Percentiles rank a stretch among this genome's conserved stretches.
Conservation (phyloP, 2,113 vertebrate genomes). For the Cryptotis parvus region DNA sequence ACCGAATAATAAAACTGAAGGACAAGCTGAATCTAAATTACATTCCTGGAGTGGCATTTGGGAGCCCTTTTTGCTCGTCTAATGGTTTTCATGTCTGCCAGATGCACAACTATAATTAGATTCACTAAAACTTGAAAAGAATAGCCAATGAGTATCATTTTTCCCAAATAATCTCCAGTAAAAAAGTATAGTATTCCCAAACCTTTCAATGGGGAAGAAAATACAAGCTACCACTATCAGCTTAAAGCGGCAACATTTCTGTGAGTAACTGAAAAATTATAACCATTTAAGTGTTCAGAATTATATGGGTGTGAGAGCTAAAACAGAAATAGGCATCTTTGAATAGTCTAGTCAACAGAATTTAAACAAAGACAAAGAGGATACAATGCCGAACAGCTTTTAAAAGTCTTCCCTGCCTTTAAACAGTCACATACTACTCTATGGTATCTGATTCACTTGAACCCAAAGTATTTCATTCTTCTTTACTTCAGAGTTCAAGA, state of each 20-base stretch:
- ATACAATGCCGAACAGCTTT: not conserved
- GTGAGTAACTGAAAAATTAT: conserved; percentile 44
- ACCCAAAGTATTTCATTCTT: conserved; percentile 1
- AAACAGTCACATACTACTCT: not conserved
- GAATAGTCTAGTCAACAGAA: not conserved
- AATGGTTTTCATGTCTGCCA: conserved; percentile 69
- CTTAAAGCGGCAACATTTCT: not conserved
- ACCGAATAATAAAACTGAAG: conserved; percentile 6
- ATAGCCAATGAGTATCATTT: conserved; percentile 63
- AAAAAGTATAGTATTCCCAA: conserved; percentile 61
- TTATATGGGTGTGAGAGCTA: not conserved
- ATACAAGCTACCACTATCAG: not conserved
- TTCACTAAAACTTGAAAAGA: conserved; percentile 74
- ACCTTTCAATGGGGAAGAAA: conserved; percentile 41
- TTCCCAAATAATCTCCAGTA: conserved; percentile 60
- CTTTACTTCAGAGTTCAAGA: conserved; percentile 8
- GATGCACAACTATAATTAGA: conserved; percentile 68
- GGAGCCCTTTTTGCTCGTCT: conserved; percentile 63
- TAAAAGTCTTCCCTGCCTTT: conserved; percentile 19
- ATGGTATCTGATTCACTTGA: not conserved
- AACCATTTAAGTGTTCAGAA: not conserved
- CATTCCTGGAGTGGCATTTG: conserved; percentile 23
- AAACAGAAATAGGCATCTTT: not conserved
- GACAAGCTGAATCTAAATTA: conserved; percentile 52
- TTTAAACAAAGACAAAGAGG: conserved; percentile 32